phyloP scores from a whole-genome alignment of 1,140 invertebrate species.

The Ladona fulva region DNA sequence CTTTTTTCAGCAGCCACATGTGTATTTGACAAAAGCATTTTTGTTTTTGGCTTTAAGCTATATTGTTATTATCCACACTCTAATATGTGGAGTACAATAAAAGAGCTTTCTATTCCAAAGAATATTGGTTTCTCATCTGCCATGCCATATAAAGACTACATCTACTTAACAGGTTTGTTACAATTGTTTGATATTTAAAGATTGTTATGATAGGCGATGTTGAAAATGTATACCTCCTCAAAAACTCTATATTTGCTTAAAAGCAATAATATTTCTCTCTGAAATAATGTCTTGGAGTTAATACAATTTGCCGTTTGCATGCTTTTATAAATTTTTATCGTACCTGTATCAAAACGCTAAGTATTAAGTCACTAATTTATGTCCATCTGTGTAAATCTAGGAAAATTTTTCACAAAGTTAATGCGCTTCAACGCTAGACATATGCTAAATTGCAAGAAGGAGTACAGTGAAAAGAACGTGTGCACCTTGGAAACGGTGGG shows the following conservation, averaged over 20 bases:
- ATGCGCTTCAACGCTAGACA: conserved; percentile 22
- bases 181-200: no score
- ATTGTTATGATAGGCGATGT: no score
- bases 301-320: no score
- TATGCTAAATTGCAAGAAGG: not conserved
- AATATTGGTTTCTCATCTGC: conserved; percentile 24
- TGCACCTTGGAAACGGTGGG: conserved; percentile 23
- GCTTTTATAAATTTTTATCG: no score
- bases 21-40: conserved; percentile 25
- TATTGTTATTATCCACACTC: conserved; percentile 23
- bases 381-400: conserved; percentile 18
- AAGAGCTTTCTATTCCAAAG: conserved; percentile 19
- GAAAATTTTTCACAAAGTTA: conserved; percentile 21
- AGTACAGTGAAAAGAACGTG: not conserved
- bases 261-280: no score
- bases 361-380: no score
- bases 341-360: no score
- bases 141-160: conserved; percentile 24
- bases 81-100: conserved; percentile 22
- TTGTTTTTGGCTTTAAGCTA: conserved; percentile 25
- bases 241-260: no score
- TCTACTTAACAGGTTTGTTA: conserved; percentile 27
- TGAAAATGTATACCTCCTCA: no score
- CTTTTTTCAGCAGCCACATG: conserved; percentile 27
- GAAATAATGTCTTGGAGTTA: no score